Conservation (phyloP, 2,797 vertebrate genomes). For the Molossus alvarezi region DNA sequence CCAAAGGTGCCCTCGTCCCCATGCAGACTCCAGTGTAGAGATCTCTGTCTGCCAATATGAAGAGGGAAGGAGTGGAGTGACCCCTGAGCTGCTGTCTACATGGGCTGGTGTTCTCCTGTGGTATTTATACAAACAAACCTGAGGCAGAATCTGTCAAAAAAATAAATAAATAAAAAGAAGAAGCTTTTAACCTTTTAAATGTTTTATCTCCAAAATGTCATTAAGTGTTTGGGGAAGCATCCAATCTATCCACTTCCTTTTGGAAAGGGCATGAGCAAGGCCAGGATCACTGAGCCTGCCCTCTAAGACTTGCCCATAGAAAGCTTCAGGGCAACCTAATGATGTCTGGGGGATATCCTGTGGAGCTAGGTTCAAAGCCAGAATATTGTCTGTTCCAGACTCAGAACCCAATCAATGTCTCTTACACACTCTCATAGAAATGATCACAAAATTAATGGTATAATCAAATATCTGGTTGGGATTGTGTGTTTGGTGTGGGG, state of each 20-base stretch:
- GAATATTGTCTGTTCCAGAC: background rate
- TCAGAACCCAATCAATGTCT: background rate
- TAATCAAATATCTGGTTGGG: background rate
- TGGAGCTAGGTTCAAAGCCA: background rate
- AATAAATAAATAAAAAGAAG: background rate
- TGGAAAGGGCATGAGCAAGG: background rate
- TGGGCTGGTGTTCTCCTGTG: background rate
- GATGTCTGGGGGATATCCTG: background rate
- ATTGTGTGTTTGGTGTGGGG: background rate
- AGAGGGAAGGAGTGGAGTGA: background rate
- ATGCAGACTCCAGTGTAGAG: background rate
- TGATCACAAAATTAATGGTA: background rate
- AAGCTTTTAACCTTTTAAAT: constrained; percentile 35
- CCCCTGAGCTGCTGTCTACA: background rate
- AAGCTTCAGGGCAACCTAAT: background rate
- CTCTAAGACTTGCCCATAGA: background rate
- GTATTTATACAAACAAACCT: background rate
- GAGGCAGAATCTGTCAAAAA: background rate
- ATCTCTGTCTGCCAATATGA: background rate
- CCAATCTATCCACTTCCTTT: background rate
- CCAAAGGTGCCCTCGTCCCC: background rate
- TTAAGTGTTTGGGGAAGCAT: constrained; percentile 11
- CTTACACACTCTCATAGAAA: background rate
- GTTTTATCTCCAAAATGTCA: constrained; percentile 19
- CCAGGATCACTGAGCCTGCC: background rate